Base-by-base conservation (phyloP, 2,797 vertebrate species). In the Gadopsis bispinosus region DNA sequence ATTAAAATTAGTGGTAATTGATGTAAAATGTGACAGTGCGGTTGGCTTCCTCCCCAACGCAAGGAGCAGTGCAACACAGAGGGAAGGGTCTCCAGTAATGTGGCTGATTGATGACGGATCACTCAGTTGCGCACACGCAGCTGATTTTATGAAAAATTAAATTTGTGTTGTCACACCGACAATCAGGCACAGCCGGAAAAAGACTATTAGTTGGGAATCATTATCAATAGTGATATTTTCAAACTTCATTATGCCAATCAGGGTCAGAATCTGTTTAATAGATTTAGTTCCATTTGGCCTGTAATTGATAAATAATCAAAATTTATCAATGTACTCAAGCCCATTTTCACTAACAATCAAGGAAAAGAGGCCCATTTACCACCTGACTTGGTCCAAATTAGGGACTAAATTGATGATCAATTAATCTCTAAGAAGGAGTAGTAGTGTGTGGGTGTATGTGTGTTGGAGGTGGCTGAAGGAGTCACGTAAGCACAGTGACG, bases 281-380 rank as follows among this genome's bases (percentile, higher is more conserved):
- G 96, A 97, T 98, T 98, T 97, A 97, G 96, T 97, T 98, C 85
- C 96, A 99, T 98, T 99, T 98, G 96, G 95, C 93, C 94, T 90
- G 95, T 98, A 99, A 99, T 98, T 98, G 97, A 98, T 98, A 98
- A 98, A 98, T 99, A 99, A 99, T 99, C 97, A 97, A 96, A 98
- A 99, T 98, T 96, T 98, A 98, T 99, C 98, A 98, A 98, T 98
- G 97, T 97, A 96, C 96, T 97, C 97, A 95, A 95, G 96, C 96
- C 97, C 95, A 96, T 98, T 99, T 98, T 99, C 97, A 97, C 97
- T 98, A 98, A 97, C 97, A 99, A 97, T 99, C 97, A 98, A 97
- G 97, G 94, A 96, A 98, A 98, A 98, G 96, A 97, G 96, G 97
- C 96, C 97, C 96, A 99, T 99, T 99, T 99, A 97, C 97, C 97